Conservation (phyloP, 2,113 vertebrate species). For the Acrocephalus arundinaceus region DNA sequence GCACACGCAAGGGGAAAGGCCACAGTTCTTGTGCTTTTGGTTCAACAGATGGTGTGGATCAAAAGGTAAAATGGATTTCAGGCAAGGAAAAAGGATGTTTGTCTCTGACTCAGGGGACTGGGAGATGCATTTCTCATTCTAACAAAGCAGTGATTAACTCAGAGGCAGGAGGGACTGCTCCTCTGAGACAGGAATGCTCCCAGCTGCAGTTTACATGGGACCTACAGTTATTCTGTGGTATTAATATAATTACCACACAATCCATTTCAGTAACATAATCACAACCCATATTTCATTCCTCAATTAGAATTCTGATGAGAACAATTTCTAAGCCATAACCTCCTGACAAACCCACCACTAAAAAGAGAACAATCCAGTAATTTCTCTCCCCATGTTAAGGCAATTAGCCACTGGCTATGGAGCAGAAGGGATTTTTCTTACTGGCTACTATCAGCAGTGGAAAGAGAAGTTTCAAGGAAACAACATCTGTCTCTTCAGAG, state of each 20-base stretch:
- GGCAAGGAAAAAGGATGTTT: neutral
- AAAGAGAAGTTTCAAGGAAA: neutral
- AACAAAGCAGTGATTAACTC: constrained; percentile 6
- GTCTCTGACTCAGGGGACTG: neutral
- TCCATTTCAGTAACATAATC: constrained; percentile 56
- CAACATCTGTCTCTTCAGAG: neutral
- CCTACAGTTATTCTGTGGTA: constrained; percentile 21
- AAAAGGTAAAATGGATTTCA: neutral
- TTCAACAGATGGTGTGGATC: neutral
- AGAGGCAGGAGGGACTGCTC: neutral
- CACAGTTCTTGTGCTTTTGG: neutral
- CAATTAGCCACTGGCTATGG: constrained; percentile 24
- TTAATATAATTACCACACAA: constrained; percentile 61
- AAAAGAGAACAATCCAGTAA: constrained; percentile 58
- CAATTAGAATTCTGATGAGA: constrained; percentile 57
- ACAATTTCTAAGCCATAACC: constrained; percentile 55
- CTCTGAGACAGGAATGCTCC: neutral
- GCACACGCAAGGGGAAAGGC: neutral
- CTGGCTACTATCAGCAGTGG: neutral
- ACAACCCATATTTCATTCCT: constrained; percentile 44
- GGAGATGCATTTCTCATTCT: neutral
- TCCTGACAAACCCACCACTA: constrained; percentile 39
- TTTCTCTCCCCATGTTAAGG: constrained; percentile 37
- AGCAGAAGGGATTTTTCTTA: constrained; percentile 30
- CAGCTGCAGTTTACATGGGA: neutral